Evolutionary conservation across 2,113 vertebrate genomes (phyloP).

Genomic region (Clarias macrocephalus): DNA sequence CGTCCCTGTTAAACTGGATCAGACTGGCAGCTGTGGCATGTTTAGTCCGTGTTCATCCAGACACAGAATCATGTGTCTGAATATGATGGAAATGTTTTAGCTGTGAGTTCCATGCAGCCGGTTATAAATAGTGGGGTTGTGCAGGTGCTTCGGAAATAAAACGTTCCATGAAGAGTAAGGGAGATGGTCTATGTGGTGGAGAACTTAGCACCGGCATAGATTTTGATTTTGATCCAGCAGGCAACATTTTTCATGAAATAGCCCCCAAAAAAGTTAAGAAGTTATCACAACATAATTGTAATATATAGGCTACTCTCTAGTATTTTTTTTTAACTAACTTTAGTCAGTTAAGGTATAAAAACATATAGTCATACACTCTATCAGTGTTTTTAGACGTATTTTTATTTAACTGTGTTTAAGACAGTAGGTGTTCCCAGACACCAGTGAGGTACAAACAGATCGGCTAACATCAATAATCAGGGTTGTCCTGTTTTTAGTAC

Average conservation of each 20-base stretch:
- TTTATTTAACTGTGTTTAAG: not conserved
- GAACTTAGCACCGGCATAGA: not conserved
- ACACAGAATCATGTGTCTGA: not conserved
- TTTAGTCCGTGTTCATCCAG: constrained; percentile 33
- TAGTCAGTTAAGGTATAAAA: not conserved
- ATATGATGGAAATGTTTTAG: not conserved
- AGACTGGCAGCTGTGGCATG: constrained; percentile 61
- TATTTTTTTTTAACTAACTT: not conserved
- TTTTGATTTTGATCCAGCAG: not conserved
- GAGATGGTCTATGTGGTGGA: not conserved
- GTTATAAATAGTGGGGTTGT: constrained; percentile 15
- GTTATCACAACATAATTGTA: not conserved
- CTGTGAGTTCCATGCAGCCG: not conserved
- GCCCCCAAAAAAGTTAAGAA: not conserved
- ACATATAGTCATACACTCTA: not conserved
- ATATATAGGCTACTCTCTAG: not conserved
- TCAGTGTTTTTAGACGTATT: not conserved
- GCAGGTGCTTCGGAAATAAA: constrained; percentile 1
- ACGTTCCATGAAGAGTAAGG: not conserved
- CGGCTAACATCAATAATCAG: not conserved
- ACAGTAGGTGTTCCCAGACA: not conserved
- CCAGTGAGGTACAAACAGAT: not conserved
- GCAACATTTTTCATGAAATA: not conserved
- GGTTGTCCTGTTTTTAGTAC: not conserved
- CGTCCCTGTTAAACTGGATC: constrained; percentile 60